Percentiles rank a stretch among this genome's conserved stretches.
Evolutionary conservation across 2,113 vertebrate species (phyloP).

Genomic region (Macroglossus sobrinus): DNA sequence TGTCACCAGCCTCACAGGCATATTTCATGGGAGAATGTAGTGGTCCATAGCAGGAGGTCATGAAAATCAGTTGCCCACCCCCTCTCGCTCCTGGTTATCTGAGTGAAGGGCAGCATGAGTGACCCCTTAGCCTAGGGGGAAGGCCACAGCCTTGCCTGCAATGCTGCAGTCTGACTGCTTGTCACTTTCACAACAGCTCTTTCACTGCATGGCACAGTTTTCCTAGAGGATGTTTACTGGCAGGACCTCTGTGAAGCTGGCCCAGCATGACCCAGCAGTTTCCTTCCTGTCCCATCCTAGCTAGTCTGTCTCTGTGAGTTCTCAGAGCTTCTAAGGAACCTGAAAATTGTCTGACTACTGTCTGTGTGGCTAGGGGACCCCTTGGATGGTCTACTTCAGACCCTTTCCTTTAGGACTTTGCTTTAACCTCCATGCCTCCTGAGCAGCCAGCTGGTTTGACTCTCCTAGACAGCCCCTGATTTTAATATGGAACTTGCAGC

Average conservation of each 20-base stretch:
- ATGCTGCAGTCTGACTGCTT: background rate
- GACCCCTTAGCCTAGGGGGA: background rate
- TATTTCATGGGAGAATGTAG: background rate
- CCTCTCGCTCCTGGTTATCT: background rate
- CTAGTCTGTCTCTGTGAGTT: background rate
- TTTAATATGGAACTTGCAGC: background rate
- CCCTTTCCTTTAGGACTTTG: background rate
- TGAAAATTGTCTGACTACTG: background rate
- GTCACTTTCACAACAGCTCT: background rate
- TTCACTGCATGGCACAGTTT: background rate
- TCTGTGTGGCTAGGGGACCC: background rate
- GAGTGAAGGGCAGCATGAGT: background rate
- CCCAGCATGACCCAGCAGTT: background rate
- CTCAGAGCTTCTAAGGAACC: background rate
- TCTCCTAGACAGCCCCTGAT: background rate
- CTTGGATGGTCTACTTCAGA: background rate
- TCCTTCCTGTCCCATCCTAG: background rate
- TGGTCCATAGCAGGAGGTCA: background rate
- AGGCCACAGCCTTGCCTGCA: background rate
- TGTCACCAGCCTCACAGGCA: background rate
- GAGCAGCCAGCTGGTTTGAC: background rate
- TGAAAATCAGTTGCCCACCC: accelerated
- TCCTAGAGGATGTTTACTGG: background rate
- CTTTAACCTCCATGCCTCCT: background rate
- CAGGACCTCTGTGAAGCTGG: background rate